A percentile compares a stretch with the other conserved stretches of the same genome.
Conservation (phyloP, 2,797 vertebrate species). For the Kryptolebias ocellatus region DNA sequence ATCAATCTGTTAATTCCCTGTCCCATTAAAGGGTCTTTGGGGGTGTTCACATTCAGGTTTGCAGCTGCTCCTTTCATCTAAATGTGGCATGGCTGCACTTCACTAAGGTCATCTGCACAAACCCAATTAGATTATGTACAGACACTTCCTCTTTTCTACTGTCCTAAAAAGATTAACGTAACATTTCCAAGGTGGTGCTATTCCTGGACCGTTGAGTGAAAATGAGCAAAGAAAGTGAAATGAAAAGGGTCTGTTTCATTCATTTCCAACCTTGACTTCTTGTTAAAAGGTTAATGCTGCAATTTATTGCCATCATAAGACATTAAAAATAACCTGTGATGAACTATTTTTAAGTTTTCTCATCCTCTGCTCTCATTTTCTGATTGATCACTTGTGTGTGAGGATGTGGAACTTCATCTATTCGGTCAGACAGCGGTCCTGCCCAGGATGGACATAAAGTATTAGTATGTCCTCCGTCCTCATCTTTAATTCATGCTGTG, state of each 20-base stretch:
- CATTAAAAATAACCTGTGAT: conserved; percentile 19
- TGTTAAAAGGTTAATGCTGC: neutral
- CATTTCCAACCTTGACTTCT: neutral
- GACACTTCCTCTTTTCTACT: conserved; percentile 19
- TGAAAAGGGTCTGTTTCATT: neutral
- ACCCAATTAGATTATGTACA: conserved; percentile 35
- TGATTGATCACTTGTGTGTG: conserved; percentile 15
- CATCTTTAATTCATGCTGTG: conserved; percentile 81
- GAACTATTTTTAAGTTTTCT: neutral
- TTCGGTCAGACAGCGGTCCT: conserved; percentile 34
- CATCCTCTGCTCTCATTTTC: conserved; percentile 1
- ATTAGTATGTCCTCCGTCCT: conserved; percentile 64
- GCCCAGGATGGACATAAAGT: conserved; percentile 56
- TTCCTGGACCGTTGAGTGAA: neutral
- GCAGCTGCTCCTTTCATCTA: conserved; percentile 57
- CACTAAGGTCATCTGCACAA: conserved; percentile 52
- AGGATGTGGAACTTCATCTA: conserved; percentile 18
- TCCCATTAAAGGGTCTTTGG: conserved; percentile 68
- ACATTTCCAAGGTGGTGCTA: conserved; percentile 5
- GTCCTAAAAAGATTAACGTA: conserved; percentile 3
- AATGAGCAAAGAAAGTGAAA: conserved; percentile 5
- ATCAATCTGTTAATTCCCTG: conserved; percentile 77
- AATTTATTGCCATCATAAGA: conserved; percentile 20
- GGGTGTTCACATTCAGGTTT: conserved; percentile 51
- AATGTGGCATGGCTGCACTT: conserved; percentile 46